These are phyloP conservation scores for Venustaconcha ellipsiformis DNA, from an alignment of 1,140 invertebrate species.

Conservation along the genomic window DNA sequence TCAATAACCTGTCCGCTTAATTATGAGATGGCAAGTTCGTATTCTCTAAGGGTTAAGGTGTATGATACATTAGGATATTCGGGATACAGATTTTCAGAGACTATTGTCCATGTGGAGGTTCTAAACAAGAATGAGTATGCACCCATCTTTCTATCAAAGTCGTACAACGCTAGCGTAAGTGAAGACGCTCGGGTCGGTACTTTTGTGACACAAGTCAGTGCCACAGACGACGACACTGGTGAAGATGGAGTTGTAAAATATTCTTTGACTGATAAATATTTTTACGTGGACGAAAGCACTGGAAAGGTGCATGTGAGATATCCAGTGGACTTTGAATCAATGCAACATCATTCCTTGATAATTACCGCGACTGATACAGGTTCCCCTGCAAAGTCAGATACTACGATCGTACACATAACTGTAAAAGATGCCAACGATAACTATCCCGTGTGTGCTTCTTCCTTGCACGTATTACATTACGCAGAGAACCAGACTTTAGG, in stretches of 20 bases:
- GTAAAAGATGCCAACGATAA: no score
- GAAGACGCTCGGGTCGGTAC: conserved; percentile 50
- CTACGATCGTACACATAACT: no score
- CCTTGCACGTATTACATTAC: no score
- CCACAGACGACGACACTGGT: conserved; percentile 59
- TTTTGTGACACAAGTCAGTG: conserved; percentile 50
- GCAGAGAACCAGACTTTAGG: no score
- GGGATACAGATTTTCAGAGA: no score
- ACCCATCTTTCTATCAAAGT: conserved; percentile 89
- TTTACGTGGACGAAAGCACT: no score
- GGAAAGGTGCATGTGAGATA: no score
- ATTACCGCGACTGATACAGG: no score
- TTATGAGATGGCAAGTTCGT: conserved; percentile 44
- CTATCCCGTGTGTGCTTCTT: no score
- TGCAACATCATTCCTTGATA: no score
- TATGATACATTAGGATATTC: background rate
- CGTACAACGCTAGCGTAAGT: conserved; percentile 49
- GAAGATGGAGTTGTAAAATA: no score
- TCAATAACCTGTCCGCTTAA: conserved; percentile 35
- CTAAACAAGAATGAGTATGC: conserved; percentile 92
- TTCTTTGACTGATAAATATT: background rate
- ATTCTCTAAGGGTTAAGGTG: conserved; percentile 40
- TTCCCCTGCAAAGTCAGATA: conserved; percentile 18
- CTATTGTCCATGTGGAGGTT: conserved; percentile 81
- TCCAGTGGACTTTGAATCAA: no score